phyloP scores from a whole-genome alignment of 2,888 invertebrate genomes.

The Scrobipalpa atriplicella region DNA sequence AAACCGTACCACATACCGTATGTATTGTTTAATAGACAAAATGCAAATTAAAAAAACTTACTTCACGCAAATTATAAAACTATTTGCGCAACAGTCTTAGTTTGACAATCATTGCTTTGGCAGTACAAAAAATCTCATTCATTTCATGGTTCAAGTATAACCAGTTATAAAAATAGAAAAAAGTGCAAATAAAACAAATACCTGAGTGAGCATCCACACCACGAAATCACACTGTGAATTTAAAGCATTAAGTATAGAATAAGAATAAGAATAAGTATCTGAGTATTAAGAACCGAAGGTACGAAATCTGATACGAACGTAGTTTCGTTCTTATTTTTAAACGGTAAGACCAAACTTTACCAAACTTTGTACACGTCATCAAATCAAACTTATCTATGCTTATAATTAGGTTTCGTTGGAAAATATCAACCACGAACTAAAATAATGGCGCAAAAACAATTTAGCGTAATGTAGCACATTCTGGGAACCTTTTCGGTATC shows the following conservation, averaged over 20 bases:
- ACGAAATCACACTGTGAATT: conserved; percentile 34
- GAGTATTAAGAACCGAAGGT: conserved; percentile 33
- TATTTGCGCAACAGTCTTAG: conserved; percentile 5
- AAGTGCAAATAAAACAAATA: conserved; percentile 22
- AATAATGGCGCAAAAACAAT: too few species aligned
- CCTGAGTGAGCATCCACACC: conserved; percentile 25
- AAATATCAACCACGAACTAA: too few species aligned
- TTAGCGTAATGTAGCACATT: too few species aligned
- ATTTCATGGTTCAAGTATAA: background rate
- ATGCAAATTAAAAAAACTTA: background rate
- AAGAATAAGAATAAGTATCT: too few species aligned
- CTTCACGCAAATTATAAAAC: background rate
- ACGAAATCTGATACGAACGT: too few species aligned
- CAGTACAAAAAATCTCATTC: background rate
- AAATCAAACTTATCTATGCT: too few species aligned
- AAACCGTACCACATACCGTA: too few species aligned
- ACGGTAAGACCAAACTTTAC: too few species aligned
- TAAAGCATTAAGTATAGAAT: conserved; percentile 16
- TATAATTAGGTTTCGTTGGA: too few species aligned
- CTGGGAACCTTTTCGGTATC: too few species aligned
- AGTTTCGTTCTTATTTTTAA: too few species aligned
- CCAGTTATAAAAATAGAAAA: background rate
- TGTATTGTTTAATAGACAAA: background rate
- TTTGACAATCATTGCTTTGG: background rate
- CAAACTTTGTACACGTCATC: too few species aligned